Evolutionary conservation across 1,140 invertebrate genomes (phyloP).

Genomic region (Ips typographus): DNA sequence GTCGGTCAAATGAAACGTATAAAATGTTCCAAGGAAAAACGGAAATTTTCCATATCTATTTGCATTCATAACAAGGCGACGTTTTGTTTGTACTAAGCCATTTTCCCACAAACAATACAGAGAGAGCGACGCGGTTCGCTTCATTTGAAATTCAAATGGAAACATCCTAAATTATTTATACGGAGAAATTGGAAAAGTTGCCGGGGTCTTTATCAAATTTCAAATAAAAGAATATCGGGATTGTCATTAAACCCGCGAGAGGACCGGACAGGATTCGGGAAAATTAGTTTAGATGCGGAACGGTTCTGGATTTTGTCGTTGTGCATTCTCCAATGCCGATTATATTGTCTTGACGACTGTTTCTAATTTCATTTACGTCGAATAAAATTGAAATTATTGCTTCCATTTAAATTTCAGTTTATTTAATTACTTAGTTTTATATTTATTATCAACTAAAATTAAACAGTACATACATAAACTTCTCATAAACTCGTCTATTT

Average conservation of each 20-base stretch:
- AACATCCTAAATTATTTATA: constrained; percentile 24
- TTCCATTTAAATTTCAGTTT: too few species aligned
- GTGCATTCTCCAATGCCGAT: not conserved
- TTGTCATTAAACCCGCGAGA: constrained; percentile 3
- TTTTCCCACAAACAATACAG: constrained; percentile 19
- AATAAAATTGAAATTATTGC: too few species aligned
- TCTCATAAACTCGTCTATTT: not conserved
- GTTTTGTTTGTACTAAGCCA: constrained; percentile 13
- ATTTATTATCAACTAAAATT: too few species aligned
- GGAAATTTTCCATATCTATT: constrained; percentile 15
- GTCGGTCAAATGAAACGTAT: too few species aligned
- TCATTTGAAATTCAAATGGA: constrained; percentile 23
- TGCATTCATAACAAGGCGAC: constrained; percentile 19
- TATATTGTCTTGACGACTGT: too few species aligned
- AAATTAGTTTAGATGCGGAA: constrained; percentile 4
- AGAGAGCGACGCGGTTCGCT: not conserved
- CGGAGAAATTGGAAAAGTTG: constrained; percentile 21
- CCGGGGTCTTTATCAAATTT: constrained; percentile 20
- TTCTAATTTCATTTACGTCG: too few species aligned
- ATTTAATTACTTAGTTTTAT: too few species aligned
- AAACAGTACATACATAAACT: too few species aligned
- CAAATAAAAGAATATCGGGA: constrained; percentile 10
- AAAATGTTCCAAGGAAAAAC: too few species aligned
- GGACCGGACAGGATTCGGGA: not conserved
- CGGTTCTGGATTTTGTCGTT: not conserved